Base-by-base conservation (phyloP, 2,888 invertebrate species). In the Rotaria sp. region DNA sequence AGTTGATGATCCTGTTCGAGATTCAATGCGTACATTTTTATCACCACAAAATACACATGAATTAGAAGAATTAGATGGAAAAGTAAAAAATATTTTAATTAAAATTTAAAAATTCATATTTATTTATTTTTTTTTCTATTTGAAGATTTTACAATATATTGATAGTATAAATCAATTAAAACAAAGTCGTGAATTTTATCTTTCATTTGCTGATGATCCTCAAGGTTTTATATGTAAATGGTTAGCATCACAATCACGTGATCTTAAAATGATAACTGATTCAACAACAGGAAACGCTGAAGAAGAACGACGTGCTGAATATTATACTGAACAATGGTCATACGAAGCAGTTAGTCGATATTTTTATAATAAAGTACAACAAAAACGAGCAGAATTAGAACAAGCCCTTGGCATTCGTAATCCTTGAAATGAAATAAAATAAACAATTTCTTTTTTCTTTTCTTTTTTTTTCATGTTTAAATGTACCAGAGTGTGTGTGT, bases 111-210 rank as follows among this genome's bases (percentile, higher is more conserved):
- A 21, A 8, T 21, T 30, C 41, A 21, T 10, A 11, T 11, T 45
- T 8, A 45, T 24, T 8, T 75, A 21, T 38, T 18, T 2, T 35
- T 8, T n/a, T 13, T 11, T 59, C n/a, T 2, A 30, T 30, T 35
- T 21, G 18, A 35, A 80, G 80, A 80, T 80, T 80, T 45, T 80
- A 90, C 99, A 99, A 92, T 97, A 97, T 0, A 98, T 99, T 75
- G 99, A 99, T 91, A 97, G 97, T 0, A 98, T 99, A 88, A 97
- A 98, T 91, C 96, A 97, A 91, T 92, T 97, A 91, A 99, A 99
- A 92, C 96, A 96, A 0, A 96, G 97, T 92, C 93, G 99, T 85
- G 99, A 99, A 92, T 99, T 99, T 93, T 97, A 97, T 93, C 93
- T 97, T 85, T 96, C 96, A 90, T 99, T 99, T 92, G 95, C 97